These are phyloP conservation scores for Cyprinodon brontotheroides DNA, from an alignment of 2,113 vertebrate genomes.

Conservation along the genomic window DNA sequence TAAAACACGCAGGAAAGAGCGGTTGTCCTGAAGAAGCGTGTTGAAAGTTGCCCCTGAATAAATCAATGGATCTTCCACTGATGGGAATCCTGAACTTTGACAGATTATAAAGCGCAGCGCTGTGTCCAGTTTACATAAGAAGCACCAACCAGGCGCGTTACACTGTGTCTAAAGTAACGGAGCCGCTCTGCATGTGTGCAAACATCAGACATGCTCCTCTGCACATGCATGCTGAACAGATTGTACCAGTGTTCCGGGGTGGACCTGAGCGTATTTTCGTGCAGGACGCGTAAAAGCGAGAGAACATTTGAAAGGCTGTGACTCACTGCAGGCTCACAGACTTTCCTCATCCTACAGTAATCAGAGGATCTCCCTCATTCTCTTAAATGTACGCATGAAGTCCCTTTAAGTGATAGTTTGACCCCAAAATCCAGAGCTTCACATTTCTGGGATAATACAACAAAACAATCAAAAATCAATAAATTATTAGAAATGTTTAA, in stretches of 20 bases:
- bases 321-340: slow-evolving; percentile 41
- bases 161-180: not conserved
- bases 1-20: not conserved
- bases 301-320: slow-evolving; percentile 19
- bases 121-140: slow-evolving; percentile 45
- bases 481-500: not conserved
- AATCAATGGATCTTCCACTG: not conserved
- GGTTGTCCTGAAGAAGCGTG: not conserved
- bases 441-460: not conserved
- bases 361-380: not conserved
- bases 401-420: not conserved
- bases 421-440: not conserved
- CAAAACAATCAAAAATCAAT: not conserved
- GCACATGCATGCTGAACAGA: not conserved
- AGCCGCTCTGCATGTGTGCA: not conserved
- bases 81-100: not conserved
- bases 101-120: not conserved
- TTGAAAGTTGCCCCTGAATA: not conserved
- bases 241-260: not conserved
- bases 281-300: not conserved
- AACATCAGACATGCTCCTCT: not conserved
- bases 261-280: not conserved
- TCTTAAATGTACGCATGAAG: not conserved
- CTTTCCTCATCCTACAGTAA: slow-evolving; percentile 26
- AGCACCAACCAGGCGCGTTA: not conserved